A percentile compares a stretch with the other conserved stretches of the same genome.
phyloP scores from a whole-genome alignment of 2,797 vertebrate species.

The Carapus acus region DNA sequence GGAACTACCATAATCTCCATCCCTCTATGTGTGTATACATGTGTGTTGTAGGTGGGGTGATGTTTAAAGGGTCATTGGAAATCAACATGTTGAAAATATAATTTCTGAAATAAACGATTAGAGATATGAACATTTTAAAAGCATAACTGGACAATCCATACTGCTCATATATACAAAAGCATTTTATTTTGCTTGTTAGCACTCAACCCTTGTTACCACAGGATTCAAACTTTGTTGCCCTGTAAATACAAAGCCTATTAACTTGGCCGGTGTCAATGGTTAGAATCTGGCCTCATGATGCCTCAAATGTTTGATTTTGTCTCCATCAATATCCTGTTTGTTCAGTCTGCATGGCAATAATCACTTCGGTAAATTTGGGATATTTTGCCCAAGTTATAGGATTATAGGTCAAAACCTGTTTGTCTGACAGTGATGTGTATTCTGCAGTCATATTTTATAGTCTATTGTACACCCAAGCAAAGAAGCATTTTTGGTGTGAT shows the following conservation, averaged over 20 bases:
- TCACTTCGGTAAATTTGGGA: constrained; percentile 57
- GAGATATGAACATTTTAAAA: neutral
- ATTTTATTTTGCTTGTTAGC: constrained; percentile 45
- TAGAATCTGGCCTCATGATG: constrained; percentile 51
- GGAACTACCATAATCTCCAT: constrained; percentile 59
- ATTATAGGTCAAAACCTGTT: constrained; percentile 49
- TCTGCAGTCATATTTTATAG: neutral
- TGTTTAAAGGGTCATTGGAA: constrained; percentile 49
- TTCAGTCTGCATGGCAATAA: constrained; percentile 66
- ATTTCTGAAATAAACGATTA: constrained; percentile 1
- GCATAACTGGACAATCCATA: no score
- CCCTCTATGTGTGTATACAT: constrained; percentile 40
- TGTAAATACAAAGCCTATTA: constrained; percentile 54
- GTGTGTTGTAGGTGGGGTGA: constrained; percentile 57
- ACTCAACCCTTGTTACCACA: constrained; percentile 46
- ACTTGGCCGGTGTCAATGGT: constrained; percentile 63
- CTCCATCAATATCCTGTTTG: constrained; percentile 66
- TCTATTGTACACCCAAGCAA: no score
- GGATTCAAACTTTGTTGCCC: constrained; percentile 40
- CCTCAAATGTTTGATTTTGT: constrained; percentile 55
- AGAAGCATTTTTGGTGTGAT: no score
- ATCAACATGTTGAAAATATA: constrained; percentile 26
- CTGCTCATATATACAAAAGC: constrained; percentile 13
- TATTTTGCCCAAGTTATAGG: constrained; percentile 52
- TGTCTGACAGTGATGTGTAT: neutral